Base-by-base conservation (phyloP, 2,888 invertebrate species). In the Acheta domesticus region DNA sequence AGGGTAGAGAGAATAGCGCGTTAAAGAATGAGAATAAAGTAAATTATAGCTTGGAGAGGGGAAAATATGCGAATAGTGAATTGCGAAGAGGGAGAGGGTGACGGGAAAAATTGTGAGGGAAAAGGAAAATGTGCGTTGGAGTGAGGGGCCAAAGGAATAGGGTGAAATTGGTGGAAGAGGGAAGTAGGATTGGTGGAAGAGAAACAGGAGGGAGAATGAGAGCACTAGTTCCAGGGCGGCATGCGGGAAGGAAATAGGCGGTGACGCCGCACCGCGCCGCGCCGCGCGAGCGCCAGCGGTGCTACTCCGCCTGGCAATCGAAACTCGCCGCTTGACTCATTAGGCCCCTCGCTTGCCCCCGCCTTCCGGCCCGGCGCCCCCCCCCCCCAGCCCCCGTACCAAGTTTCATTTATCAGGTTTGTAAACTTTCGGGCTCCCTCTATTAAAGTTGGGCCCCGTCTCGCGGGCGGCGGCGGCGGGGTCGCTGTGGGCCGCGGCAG, bases 291-390 rank as follows among this genome's bases (percentile, higher is more conserved):
- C 62, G n/a, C 62, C 16, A 62, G 16, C n/a, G 62, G n/a, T 36
- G 36, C 36, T 8, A 36, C 36, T 36, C 11, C 16, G 62, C 62
- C 62, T 14, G 16, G 62, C 62, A 62, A 62, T 62, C 62, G 62
- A 62, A 62, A 62, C 62, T 62, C 62, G 62, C 62, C 62, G 62
- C 62, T 62, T 62, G 62, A 62, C 62, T 62, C 62, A 62, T 62
- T 62, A 62, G 62, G 62, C 14, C 62, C n/a, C 62, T 62, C 62
- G 62, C 62, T n/a, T 62, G 62, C 62, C 62, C 62, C 62, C 62
- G 62, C 62, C n/a, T 62, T n/a, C 62, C 62, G n/a, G 16, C 36
- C 36, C 36, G 36, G 36, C 36, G 8, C 36, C 8, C 8, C 36
- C 8, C 36, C n/a, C 62, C n/a, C 4, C 62, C 62, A 8, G 16